These are phyloP conservation scores for Antedon mediterranea DNA, from an alignment of 53 echinoderm and acorn worm genomes.

Conservation along the genomic window DNA sequence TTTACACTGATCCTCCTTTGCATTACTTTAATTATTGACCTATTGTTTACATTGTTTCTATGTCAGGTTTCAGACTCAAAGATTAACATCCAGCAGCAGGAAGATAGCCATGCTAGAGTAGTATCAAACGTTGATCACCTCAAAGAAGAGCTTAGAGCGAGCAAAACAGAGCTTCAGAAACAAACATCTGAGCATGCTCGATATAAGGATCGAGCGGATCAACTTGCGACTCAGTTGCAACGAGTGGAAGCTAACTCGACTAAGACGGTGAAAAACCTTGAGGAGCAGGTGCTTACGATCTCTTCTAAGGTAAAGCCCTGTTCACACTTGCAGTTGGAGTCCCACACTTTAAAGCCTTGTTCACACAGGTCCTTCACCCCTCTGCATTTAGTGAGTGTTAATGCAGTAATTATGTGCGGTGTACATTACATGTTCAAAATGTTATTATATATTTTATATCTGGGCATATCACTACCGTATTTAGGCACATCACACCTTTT, in stretches of 20 bases:
- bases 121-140: constrained; percentile 45
- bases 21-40: not conserved
- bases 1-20: too few relatives aligned
- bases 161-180: constrained; percentile 42
- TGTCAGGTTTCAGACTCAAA: constrained; percentile 48
- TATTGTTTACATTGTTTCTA: not conserved
- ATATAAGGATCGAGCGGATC: constrained; percentile 61
- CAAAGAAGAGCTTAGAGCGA: constrained; percentile 54
- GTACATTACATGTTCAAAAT: too few relatives aligned
- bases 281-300: constrained; percentile 32
- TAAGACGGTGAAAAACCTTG: constrained; percentile 27
- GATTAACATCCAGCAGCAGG: constrained; percentile 43
- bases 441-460: too few relatives aligned
- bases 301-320: constrained; percentile 41
- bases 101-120: constrained; percentile 34
- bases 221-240: constrained; percentile 46
- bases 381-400: too few relatives aligned
- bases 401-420: too few relatives aligned
- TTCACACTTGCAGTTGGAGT: too few relatives aligned
- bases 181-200: constrained; percentile 34
- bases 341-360: too few relatives aligned
- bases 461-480: too few relatives aligned
- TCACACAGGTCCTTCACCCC: too few relatives aligned
- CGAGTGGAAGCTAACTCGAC: constrained; percentile 39
- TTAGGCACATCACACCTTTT: too few relatives aligned